Evolutionary conservation across 2,888 invertebrate species (phyloP).

Genomic region (Orthonevra nobilis): DNA sequence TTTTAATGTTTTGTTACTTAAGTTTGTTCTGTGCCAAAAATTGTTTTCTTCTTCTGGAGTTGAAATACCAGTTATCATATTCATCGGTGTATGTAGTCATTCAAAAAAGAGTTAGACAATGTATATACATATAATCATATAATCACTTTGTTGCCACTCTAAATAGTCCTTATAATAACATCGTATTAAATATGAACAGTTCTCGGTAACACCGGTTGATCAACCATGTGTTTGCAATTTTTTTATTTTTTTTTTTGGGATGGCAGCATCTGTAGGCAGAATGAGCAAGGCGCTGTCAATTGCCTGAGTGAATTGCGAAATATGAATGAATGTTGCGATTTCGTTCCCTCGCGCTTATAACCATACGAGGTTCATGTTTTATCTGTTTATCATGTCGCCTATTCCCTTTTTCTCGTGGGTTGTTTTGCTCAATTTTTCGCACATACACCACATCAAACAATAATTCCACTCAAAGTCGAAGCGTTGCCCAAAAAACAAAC

Average conservation of each 20-base stretch:
- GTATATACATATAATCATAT: too few relatives aligned
- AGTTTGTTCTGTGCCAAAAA: too few relatives aligned
- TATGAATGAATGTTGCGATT: slow-evolving; percentile 35
- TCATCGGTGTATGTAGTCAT: too few relatives aligned
- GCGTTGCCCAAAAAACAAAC: too few relatives aligned
- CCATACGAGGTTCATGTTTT: neutral
- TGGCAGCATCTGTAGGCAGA: neutral
- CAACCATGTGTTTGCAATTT: slow-evolving; percentile 33
- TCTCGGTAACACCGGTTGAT: slow-evolving; percentile 12
- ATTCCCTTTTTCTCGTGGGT: slow-evolving; percentile 27
- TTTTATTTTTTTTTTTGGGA: too few relatives aligned
- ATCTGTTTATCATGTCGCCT: slow-evolving; percentile 8
- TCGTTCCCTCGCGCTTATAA: slow-evolving; percentile 5
- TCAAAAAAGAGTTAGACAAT: too few relatives aligned
- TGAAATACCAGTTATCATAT: too few relatives aligned
- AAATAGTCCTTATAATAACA: too few relatives aligned
- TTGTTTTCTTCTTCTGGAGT: too few relatives aligned
- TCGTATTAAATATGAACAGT: neutral
- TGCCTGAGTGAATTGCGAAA: slow-evolving; percentile 23
- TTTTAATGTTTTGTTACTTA: neutral
- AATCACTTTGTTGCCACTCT: too few relatives aligned
- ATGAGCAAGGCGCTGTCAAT: too few relatives aligned
- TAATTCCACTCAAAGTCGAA: slow-evolving; percentile 63
- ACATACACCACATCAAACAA: slow-evolving; percentile 28
- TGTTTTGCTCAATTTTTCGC: slow-evolving; percentile 41